phyloP scores from a whole-genome alignment of 1,140 invertebrate genomes.

The Zophobas morio region DNA sequence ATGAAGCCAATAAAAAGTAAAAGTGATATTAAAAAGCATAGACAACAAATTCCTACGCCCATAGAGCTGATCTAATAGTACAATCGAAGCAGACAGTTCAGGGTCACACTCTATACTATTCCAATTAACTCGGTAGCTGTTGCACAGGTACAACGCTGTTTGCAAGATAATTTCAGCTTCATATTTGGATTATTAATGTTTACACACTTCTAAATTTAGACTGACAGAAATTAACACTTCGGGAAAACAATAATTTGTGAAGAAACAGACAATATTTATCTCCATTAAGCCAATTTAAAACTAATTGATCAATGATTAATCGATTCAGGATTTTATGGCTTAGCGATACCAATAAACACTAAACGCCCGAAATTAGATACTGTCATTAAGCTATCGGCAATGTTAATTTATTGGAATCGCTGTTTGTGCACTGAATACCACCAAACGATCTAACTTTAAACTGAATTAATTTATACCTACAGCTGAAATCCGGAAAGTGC shows the following conservation, averaged over 20 bases:
- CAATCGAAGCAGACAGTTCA: conserved; percentile 32
- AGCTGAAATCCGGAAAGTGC: too few species aligned
- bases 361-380: conserved; percentile 20
- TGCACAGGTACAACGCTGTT: neutral
- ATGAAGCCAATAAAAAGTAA: conserved; percentile 14
- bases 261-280: conserved; percentile 5
- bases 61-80: conserved; percentile 27
- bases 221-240: conserved; percentile 16
- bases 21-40: conserved; percentile 28
- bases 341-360: conserved; percentile 27
- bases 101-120: conserved; percentile 26
- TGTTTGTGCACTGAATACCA: conserved; percentile 1
- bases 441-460: too few species aligned
- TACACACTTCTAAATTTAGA: conserved; percentile 12
- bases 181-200: neutral
- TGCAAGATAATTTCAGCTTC: neutral
- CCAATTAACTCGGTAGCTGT: neutral
- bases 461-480: too few species aligned
- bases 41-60: conserved; percentile 19
- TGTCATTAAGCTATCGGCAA: conserved; percentile 26
- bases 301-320: conserved; percentile 37
- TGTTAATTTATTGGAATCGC: conserved; percentile 21
- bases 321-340: conserved; percentile 25
- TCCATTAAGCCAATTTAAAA: conserved; percentile 10
- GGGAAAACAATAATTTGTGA: conserved; percentile 13